Evolutionary conservation across 2,888 invertebrate species (phyloP), one percentile per base, ranked within the genome.

Genomic region (Metellina segmentata): DNA sequence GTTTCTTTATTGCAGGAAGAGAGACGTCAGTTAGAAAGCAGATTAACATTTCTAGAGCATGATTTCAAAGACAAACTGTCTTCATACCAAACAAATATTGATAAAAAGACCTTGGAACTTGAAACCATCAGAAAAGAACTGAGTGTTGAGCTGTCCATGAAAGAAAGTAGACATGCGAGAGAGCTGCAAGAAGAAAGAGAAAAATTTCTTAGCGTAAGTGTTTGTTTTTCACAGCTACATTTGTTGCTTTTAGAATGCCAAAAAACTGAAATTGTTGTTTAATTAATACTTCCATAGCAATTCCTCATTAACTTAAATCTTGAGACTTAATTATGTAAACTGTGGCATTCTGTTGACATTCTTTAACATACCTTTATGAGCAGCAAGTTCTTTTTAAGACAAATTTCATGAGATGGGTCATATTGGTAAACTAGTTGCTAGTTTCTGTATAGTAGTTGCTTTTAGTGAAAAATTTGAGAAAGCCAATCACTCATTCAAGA

Each of bases 21-120:
- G 96, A 96, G 92, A 52, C 94, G 95, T 82, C 95, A 95, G 79
- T 94, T 96, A 85, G 96, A 96, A 94, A 96, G 96, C 94, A 95
- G 96, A 94, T 94, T 96, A 85, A 94, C 94, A 49, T 93, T 93
- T 51, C 94, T 95, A 48, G 94, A 95, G 74, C 95, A 95, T 92
- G 95, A 95, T 90, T 94, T 95, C 88, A 95, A 95, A 13, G 95
- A 83, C n/a, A 81, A 82, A n/a, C 48, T 85, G n/a, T 20, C 83
- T 13, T 34, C 61, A 20, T 78, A 51, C 69, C 72, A 85, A 34
- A 53, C 77, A 9, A 75, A 49, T 53, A 20, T 88, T 13, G 69
- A 69, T 6, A 52, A 81, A 19, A 87, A 83, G 79, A 53, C 13
- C 0, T 52, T 79, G 34, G 89, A 92, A 71, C 81, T 89, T 19